Conservation (phyloP, 37 sponge, comb jelly and placozoan species). For the Chondrilla cf. caribensis region DNA sequence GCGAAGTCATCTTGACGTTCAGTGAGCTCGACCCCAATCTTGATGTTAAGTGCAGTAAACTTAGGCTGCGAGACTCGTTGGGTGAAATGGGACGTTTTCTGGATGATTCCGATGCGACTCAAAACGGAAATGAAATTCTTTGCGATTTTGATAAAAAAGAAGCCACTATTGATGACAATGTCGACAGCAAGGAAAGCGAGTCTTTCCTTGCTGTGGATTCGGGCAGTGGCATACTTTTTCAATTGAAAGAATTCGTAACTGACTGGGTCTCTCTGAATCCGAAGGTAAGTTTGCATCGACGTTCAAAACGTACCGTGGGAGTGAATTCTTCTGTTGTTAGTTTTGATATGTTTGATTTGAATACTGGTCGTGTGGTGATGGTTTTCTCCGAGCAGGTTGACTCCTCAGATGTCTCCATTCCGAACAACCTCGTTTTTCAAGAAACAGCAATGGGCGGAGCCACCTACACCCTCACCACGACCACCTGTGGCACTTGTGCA, state of each 20-base stretch:
- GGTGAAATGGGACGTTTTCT: background rate
- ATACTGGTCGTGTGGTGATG: slow-evolving; percentile 57
- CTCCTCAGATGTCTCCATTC: slow-evolving; percentile 44
- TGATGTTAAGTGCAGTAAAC: background rate
- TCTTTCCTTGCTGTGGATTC: background rate
- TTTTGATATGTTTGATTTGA: slow-evolving; percentile 62
- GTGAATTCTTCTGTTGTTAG: slow-evolving; percentile 31
- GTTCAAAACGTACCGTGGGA: background rate
- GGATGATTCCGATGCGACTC: slow-evolving; percentile 6
- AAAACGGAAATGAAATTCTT: slow-evolving; percentile 16
- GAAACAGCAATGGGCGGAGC: background rate
- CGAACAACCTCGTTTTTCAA: slow-evolving; percentile 38
- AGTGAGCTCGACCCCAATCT: background rate
- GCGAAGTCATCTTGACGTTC: background rate
- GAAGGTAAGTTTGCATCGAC: background rate
- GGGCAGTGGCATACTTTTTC: slow-evolving; percentile 22
- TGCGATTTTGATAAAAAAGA: slow-evolving; percentile 3
- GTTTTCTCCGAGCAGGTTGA: slow-evolving; percentile 75
- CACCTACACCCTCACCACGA: background rate
- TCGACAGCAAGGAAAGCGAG: background rate
- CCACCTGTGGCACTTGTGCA: background rate
- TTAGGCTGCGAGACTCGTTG: background rate
- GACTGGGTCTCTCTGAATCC: background rate
- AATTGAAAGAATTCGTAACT: slow-evolving; percentile 11
- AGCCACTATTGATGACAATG: background rate